Evolutionary conservation across 2,113 vertebrate species (phyloP).

Genomic region (Hyla sarda): DNA sequence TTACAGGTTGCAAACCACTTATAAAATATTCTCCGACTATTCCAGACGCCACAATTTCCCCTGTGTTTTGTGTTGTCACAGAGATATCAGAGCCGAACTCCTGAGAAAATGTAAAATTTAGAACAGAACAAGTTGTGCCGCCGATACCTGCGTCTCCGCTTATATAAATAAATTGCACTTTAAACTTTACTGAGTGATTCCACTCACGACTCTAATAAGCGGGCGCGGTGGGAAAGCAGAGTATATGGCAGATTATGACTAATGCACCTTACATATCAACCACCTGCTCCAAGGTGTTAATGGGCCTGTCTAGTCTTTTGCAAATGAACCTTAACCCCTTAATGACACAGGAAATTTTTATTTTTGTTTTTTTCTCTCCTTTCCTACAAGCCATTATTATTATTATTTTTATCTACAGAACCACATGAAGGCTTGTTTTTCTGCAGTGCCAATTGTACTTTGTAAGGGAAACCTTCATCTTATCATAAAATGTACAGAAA

Average conservation of each 20-base stretch:
- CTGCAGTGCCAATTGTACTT: no score
- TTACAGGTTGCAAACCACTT: no score
- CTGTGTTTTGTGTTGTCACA: constrained; percentile 4
- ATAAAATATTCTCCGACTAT: no score
- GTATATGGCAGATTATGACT: background rate
- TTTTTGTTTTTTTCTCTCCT: no score
- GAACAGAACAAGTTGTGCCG: background rate
- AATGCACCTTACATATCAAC: background rate
- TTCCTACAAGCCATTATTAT: no score
- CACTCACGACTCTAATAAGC: constrained; percentile 1
- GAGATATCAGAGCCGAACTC: background rate
- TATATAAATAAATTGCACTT: constrained; percentile 27
- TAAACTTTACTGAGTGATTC: constrained; percentile 8
- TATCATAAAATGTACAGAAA: no score
- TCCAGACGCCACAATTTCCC: background rate
- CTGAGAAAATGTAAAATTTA: background rate
- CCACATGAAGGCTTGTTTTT: no score
- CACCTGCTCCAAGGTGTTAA: background rate
- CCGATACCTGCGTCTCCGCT: background rate
- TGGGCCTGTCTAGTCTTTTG: background rate
- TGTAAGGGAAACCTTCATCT: no score
- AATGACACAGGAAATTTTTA: no score
- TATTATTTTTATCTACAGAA: no score
- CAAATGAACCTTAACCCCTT: background rate
- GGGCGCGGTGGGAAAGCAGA: background rate